These are phyloP conservation scores for Alca torda DNA, from an alignment of 2,797 vertebrate species.

Conservation along the genomic window DNA sequence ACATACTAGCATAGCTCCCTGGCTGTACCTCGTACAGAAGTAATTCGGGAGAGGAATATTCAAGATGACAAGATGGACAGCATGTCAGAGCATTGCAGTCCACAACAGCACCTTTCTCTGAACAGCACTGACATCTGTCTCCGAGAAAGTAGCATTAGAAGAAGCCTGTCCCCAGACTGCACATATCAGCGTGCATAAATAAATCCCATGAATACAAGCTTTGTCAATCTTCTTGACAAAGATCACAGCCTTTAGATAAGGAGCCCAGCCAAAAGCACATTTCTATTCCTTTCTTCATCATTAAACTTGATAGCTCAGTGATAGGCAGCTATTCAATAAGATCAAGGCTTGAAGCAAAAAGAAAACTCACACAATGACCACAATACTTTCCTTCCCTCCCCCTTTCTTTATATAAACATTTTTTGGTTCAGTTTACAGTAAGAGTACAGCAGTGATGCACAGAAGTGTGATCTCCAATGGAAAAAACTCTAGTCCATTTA, in stretches of 20 bases:
- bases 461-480: neutral
- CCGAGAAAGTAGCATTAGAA: neutral
- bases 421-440: neutral
- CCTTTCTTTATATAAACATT: neutral
- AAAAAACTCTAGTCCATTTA: neutral
- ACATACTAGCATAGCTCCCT: neutral
- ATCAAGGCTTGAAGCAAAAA: constrained; percentile 20
- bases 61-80: constrained; percentile 2
- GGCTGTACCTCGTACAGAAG: neutral
- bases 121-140: constrained; percentile 28
- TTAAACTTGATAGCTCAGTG: constrained; percentile 41
- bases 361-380: neutral
- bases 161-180: neutral
- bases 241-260: constrained; percentile 39
- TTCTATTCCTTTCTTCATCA: constrained; percentile 44
- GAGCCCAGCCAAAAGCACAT: constrained; percentile 28
- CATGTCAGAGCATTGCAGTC: neutral
- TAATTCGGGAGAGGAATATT: neutral
- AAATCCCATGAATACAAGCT: constrained; percentile 18
- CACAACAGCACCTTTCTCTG: neutral
- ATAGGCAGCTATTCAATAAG: constrained; percentile 29
- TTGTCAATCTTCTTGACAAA: constrained; percentile 47
- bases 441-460: neutral
- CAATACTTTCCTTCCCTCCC: neutral
- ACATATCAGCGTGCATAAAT: neutral